phyloP scores from a whole-genome alignment of 2,797 vertebrate genomes.

The Gambusia yucatana region DNA sequence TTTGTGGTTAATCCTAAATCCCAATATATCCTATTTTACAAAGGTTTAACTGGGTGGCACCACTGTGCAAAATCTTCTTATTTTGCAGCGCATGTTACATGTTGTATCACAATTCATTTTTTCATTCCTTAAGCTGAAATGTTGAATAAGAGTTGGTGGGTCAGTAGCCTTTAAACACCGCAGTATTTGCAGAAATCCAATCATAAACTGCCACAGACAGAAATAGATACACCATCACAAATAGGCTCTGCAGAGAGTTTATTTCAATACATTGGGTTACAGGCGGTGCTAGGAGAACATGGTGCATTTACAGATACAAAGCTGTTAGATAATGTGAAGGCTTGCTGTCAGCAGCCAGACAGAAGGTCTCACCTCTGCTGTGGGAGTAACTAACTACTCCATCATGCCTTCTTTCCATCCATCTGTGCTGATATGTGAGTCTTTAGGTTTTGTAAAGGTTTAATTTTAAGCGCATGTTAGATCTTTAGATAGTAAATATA shows the following conservation, averaged over 20 bases:
- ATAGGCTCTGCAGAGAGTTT: conserved; percentile 37
- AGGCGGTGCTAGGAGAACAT: conserved; percentile 38
- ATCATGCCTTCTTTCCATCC: conserved; percentile 15
- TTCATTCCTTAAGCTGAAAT: conserved; percentile 27
- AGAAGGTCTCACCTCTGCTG: conserved; percentile 59
- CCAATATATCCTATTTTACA: conserved; percentile 24
- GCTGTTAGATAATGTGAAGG: conserved; percentile 52
- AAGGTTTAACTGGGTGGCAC: conserved; percentile 7
- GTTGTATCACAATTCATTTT: conserved; percentile 21
- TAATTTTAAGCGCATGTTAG: conserved; percentile 1
- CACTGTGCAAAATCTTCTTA: conserved; percentile 15
- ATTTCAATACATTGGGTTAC: conserved; percentile 27
- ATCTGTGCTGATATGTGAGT: conserved; percentile 29
- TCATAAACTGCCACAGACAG: conserved; percentile 21
- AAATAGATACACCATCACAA: conserved; percentile 33
- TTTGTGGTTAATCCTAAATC: conserved; percentile 36
- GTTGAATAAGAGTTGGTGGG: conserved; percentile 32
- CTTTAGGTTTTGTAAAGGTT: background rate
- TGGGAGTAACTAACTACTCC: conserved; percentile 34
- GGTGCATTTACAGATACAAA: conserved; percentile 38
- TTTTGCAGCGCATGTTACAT: conserved; percentile 16
- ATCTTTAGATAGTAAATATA: background rate
- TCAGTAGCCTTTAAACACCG: conserved; percentile 34
- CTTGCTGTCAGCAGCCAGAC: conserved; percentile 35
- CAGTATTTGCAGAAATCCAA: conserved; percentile 33